These are phyloP conservation scores for Solen grandis DNA, from an alignment of 1,140 invertebrate genomes.

Conservation along the genomic window DNA sequence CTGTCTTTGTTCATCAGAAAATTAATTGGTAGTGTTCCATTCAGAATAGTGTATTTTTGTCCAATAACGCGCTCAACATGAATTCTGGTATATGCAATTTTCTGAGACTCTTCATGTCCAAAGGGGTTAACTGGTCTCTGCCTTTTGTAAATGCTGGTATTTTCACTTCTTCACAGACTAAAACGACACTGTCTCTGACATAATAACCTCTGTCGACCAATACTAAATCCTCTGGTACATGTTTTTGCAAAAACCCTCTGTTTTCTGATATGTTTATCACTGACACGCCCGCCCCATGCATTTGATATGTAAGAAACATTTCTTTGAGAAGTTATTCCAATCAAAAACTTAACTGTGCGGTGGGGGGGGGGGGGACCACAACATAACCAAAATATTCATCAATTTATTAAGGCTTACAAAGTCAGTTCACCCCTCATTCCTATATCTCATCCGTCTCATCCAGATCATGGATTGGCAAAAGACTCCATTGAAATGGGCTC, in stretches of 20 bases:
- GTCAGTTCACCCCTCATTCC: too few species aligned
- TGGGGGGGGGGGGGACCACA: too few species aligned
- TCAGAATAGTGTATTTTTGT: slow-evolving; percentile 26
- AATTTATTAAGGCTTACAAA: too few species aligned
- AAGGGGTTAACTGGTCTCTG: slow-evolving; percentile 32
- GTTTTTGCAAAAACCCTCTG: slow-evolving; percentile 22
- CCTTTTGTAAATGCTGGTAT: slow-evolving; percentile 44
- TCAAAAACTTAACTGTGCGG: slow-evolving; percentile 8
- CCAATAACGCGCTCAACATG: slow-evolving; percentile 73
- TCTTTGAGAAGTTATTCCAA: slow-evolving; percentile 32
- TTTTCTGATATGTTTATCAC: slow-evolving; percentile 42
- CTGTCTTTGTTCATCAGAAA: background rate
- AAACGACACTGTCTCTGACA: slow-evolving; percentile 27
- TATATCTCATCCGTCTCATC: too few species aligned
- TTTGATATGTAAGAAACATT: slow-evolving; percentile 39
- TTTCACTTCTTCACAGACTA: slow-evolving; percentile 7
- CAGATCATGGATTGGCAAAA: too few species aligned
- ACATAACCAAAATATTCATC: too few species aligned
- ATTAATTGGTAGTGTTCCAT: slow-evolving; percentile 6
- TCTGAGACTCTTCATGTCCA: slow-evolving; percentile 56
- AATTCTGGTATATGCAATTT: slow-evolving; percentile 64
- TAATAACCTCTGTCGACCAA: slow-evolving; percentile 48
- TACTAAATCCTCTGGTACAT: slow-evolving; percentile 39
- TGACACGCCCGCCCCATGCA: slow-evolving; percentile 39
- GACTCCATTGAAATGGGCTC: too few species aligned